phyloP scores from a whole-genome alignment of 2,797 vertebrate genomes.

The Florisuga fusca region DNA sequence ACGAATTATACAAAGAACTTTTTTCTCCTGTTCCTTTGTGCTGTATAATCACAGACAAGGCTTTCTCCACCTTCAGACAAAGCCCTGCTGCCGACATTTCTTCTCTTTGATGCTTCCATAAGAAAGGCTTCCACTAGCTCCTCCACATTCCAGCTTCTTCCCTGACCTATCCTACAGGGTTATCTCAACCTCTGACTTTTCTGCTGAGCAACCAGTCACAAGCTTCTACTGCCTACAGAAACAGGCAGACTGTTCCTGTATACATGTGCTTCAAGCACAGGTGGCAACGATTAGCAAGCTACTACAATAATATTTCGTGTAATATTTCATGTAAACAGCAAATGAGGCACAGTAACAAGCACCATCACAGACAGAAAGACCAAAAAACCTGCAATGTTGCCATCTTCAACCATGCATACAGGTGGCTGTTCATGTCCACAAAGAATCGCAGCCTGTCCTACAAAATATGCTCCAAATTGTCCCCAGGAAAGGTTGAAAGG shows the following conservation, averaged over 20 bases:
- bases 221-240: not conserved
- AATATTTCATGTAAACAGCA: slow-evolving; percentile 32
- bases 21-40: not conserved
- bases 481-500: not conserved
- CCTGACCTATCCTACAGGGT: fast-evolving
- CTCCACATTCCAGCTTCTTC: not conserved
- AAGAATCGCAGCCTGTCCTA: not conserved
- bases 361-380: not conserved
- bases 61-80: not conserved
- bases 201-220: not conserved
- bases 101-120: not conserved
- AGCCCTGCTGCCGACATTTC: not conserved
- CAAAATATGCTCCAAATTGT: not conserved
- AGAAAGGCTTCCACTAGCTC: not conserved
- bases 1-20: not conserved
- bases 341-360: slow-evolving; percentile 49
- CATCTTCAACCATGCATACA: not conserved
- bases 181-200: not conserved
- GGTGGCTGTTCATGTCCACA: not conserved
- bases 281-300: not conserved
- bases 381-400: not conserved
- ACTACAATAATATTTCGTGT: not conserved
- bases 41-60: not conserved
- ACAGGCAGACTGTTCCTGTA: not conserved
- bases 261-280: fast-evolving